phyloP scores from a whole-genome alignment of 2,113 vertebrate species.

The Varanus salvator region DNA sequence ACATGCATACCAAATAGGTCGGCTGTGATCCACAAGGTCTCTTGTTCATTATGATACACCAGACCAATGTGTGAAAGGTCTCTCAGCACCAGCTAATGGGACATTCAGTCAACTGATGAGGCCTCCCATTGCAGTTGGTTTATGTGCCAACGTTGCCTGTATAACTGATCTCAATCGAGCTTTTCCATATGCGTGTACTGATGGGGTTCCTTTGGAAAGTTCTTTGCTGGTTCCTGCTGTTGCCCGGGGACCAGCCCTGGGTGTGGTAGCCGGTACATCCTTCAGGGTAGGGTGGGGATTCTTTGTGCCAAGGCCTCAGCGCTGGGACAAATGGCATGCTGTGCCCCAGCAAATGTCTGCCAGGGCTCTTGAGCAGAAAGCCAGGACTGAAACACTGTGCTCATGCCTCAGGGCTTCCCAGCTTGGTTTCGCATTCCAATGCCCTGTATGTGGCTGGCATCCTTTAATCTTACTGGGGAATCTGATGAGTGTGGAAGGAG shows the following conservation, averaged over 20 bases:
- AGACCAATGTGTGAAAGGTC: background rate
- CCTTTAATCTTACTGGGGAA: background rate
- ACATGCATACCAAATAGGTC: background rate
- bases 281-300: background rate
- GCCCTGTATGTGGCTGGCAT: background rate
- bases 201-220: background rate
- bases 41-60: background rate
- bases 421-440: background rate
- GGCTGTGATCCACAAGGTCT: background rate
- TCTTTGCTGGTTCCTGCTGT: background rate
- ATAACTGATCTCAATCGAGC: background rate
- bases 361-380: background rate
- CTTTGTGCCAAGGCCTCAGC: background rate
- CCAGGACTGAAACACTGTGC: background rate
- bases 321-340: background rate
- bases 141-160: background rate
- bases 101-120: no score
- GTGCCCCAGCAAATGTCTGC: background rate
- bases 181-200: no score
- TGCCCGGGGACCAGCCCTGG: background rate
- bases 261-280: background rate
- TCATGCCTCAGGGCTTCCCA: background rate
- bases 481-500: background rate
- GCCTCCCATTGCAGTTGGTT: background rate
- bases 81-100: background rate